These are phyloP conservation scores for Pseudorasbora parva DNA, from an alignment of 2,113 vertebrate genomes.

Conservation along the genomic window DNA sequence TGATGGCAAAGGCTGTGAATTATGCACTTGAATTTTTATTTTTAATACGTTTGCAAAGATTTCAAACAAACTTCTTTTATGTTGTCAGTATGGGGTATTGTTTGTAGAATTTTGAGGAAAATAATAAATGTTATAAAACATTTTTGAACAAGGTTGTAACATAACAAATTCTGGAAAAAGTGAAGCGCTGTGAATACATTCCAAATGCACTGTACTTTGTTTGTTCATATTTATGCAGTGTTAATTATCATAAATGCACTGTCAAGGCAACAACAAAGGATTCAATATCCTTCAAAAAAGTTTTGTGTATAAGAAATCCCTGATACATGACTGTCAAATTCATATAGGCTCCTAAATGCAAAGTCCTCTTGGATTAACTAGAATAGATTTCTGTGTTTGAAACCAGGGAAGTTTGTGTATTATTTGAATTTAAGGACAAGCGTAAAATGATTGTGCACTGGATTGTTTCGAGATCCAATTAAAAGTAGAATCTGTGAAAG, in stretches of 20 bases:
- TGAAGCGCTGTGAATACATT: no score
- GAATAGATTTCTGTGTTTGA: not conserved
- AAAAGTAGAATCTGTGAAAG: conserved; percentile 45
- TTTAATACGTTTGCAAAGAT: no score
- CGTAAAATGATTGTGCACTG: conserved; percentile 9
- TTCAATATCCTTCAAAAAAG: not conserved
- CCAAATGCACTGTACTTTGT: not conserved
- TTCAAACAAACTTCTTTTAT: no score
- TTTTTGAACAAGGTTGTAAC: no score
- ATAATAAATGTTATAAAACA: no score
- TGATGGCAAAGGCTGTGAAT: no score
- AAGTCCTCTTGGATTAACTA: not conserved
- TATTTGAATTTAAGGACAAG: not conserved
- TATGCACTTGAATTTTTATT: no score
- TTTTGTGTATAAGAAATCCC: not conserved
- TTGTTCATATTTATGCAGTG: not conserved
- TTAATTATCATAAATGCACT: not conserved
- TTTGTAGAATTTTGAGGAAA: no score
- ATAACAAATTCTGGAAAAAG: no score
- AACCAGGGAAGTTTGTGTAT: not conserved
- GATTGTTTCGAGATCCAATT: conserved; percentile 50
- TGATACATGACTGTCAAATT: not conserved
- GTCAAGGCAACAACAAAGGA: not conserved
- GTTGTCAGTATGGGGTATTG: no score
- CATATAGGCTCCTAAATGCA: not conserved